Base-by-base conservation (phyloP, 2,113 vertebrate genomes). In the Tricholaema leucomelas region DNA sequence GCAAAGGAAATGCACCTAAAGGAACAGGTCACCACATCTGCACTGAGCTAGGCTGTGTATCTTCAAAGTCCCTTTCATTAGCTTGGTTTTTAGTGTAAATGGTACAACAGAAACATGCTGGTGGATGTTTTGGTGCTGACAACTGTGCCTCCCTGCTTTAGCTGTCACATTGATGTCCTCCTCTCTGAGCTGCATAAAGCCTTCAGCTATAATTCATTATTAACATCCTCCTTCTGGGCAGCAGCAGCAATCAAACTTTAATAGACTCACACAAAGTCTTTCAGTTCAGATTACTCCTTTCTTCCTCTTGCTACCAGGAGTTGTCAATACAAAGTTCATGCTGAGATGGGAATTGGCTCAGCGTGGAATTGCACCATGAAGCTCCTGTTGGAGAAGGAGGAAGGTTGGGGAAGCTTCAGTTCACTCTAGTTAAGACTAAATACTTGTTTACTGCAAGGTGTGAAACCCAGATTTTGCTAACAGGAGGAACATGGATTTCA, bases 221-320 rank as follows among this genome's bases (percentile, higher is more conserved):
- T 83, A 78, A 78, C 74, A 76, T 50, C 44, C 20, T 55, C 67
- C 75, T 93, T 65, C 89, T 87, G 91, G 87, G 85, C 91, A 80
- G 19, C 91, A 80, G 19, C 87, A 93, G 87, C 80, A 91, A 85
- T 92, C 89, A 93, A 95, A 87, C 82, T 54, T 93, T 90, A 86
- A 95, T 87, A 79, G 93, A 61, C 72, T 79, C 85, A 61, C 24
- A 64, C 44, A 71, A 72, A 87, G 65, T 33, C n/a, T 78, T 91
- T 50, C 85, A 79, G 80, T 72, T 87, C 77, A 44, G 48, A 52
- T 91, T 70, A 58, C 55, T 85, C 69, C 18, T 44, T 71, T 50
- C 56, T 59, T 48, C 38, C 59, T 44, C 44, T n/a, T 65, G 80
- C 74, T 65, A 70, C 44, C 5, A 3, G 71, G 54, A 76, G 46